Evolutionary conservation across 2,113 vertebrate genomes (phyloP).

Genomic region (Larimichthys crocea): DNA sequence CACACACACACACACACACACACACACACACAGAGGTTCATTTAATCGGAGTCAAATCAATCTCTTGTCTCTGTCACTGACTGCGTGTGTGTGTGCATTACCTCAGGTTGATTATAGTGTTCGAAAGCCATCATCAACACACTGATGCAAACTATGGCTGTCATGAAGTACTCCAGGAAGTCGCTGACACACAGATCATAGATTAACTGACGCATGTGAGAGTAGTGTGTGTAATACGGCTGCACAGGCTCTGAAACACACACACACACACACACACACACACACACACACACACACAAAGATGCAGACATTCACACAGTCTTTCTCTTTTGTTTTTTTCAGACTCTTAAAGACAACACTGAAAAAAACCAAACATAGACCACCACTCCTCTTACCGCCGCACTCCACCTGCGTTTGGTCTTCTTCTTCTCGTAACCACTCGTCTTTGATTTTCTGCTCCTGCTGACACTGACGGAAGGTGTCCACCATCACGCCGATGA

Average conservation of each 20-base stretch:
- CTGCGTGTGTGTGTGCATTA: background rate
- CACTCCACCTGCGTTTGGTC: fast-evolving
- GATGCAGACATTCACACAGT: background rate
- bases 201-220: background rate
- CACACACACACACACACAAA: conserved; percentile 5
- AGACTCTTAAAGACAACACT: background rate
- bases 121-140: background rate
- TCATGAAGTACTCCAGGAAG: conserved; percentile 21
- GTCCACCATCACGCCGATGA: conserved; percentile 91
- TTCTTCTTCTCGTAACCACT: background rate
- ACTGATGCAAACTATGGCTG: background rate
- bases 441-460: conserved; percentile 47
- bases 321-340: background rate
- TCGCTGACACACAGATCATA: conserved; percentile 14
- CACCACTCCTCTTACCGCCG: background rate
- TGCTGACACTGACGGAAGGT: conserved; percentile 91
- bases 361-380: background rate
- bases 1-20: too few relatives aligned
- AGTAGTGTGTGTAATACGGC: conserved; percentile 20
- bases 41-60: too few relatives aligned
- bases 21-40: too few relatives aligned
- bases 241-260: background rate
- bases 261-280: background rate
- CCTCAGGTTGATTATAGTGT: conserved; percentile 13
- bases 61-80: too few relatives aligned